Evolutionary conservation across 2,113 vertebrate genomes (phyloP), one percentile per base, ranked within the genome.

Genomic region (Paratilapia polleni): DNA sequence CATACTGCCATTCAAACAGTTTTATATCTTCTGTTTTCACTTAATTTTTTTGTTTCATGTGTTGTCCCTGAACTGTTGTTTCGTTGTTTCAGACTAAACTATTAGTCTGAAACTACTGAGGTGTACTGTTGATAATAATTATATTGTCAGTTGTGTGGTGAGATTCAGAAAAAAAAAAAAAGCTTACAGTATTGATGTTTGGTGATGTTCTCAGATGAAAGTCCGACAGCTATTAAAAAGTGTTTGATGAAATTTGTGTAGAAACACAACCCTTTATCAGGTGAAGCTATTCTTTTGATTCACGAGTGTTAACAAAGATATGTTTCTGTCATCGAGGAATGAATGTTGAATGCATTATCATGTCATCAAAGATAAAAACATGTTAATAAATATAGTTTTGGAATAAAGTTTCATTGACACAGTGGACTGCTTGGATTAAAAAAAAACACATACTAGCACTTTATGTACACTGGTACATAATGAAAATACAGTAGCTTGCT

Each of bases 311-410:
- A 59, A 61, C 34, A 49, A 66, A 58, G 5, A 62, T 5, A 20
- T 70, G 74, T 80, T 66, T 73, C 24, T 52, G 66, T 73, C 31
- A 47, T 28, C 43, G 28, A 59, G 63, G 54, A 78, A 49, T 85
- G 63, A 78, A 41, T 84, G 77, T 87, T 84, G 49, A 59, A 36
- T 73, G 62, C 56, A 41, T 78, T 68, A 34, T 80, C 8, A 36
- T 58, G 34, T 84, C 47, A 62, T 63, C 19, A 80, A 79, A 19
- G n/a, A 82, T 26, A 2, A 60, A 68, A 82, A 49, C 7, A 36
- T 15, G 11, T 70, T 22, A 91, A 88, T 90, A 90, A 88, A 91
- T 60, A 64, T 13, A 47, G 56, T 83, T 89, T 84, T 81, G 47
- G 52, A 86, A 84, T 75, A 14, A 73, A 19, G 38, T 64, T 63